Conservation (phyloP, 2,113 vertebrate genomes). For the Strix uralensis region DNA sequence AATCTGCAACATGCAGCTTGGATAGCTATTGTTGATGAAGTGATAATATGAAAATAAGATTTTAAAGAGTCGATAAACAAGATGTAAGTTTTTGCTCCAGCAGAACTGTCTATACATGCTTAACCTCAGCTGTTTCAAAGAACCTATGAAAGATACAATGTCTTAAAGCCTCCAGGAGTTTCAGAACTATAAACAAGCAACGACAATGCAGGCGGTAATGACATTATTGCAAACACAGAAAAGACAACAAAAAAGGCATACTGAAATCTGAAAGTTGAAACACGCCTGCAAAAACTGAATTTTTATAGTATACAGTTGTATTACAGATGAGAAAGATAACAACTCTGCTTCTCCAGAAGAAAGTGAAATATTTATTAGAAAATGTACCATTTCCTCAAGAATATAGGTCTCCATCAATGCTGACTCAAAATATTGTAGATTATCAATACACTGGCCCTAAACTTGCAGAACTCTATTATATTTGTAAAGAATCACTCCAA, state of each 20-base stretch:
- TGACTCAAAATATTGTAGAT: neutral
- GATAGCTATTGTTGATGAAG: neutral
- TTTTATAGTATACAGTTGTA: neutral
- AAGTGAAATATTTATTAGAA: neutral
- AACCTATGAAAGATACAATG: neutral
- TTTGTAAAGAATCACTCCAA: neutral
- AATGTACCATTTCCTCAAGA: neutral
- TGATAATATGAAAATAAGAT: neutral
- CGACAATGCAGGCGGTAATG: neutral
- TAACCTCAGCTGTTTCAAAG: neutral
- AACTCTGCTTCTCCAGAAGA: neutral
- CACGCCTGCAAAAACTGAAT: neutral
- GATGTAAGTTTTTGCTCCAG: neutral
- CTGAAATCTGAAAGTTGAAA: neutral
- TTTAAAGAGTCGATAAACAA: neutral
- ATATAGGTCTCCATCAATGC: neutral
- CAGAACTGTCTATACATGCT: neutral
- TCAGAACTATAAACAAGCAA: neutral
- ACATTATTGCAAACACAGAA: neutral
- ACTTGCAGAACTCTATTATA: neutral
- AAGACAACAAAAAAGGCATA: neutral
- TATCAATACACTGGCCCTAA: neutral
- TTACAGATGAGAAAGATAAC: neutral
- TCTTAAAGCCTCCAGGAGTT: neutral
- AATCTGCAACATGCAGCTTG: neutral